Evolutionary conservation across 1,140 invertebrate species (phyloP), one percentile per base, ranked within the genome.

Genomic region (Yoshiicerus persimilis): DNA sequence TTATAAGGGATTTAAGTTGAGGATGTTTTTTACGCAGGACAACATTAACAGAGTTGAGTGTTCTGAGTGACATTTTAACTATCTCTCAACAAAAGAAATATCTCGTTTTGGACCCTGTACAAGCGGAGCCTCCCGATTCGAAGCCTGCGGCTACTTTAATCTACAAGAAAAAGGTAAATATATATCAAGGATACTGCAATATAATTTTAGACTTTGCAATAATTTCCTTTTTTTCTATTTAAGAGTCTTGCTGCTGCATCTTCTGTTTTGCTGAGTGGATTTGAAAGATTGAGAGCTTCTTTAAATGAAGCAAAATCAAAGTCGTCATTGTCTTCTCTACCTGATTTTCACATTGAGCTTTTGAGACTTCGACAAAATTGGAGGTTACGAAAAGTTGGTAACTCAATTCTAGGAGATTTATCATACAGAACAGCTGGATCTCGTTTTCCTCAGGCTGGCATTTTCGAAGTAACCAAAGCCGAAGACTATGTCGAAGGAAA

Each of bases 391-490:
- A 99, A 99, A 94, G 96, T 98, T 1, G 97, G 97, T 0, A 98
- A 97, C 92, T 96, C 96, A 0, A 99, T 99, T 89, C 96, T 99
- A 77, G 98, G 98, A 0, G 98, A 99, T 93, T 94, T 99, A 2
- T 99, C 97, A 93, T 99, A 98, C 92, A 94, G 97, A 90, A 98
- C 98, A 92, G 94, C 93, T 91, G 98, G 98, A 2, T 98, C 97
- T 0, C 96, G 98, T 91, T 99, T 97, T 92, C 95, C 95, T 87
- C 98, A 99, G 93, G 96, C 96, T 86, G 98, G 98, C 56, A 97
- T 97, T 90, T 99, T 99, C 94, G 98, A 99, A 94, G 98, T 99
- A 1, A 96, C 96, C 3, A 99, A 99, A 93, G 97, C 97, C 8
- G 97, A 98, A 90, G 92, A 93, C 25, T 96, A 96, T 86, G 83